A percentile compares a stretch with the other conserved stretches of the same genome.
phyloP scores from a whole-genome alignment of 2,888 invertebrate species.

The Hylaea fasciaria region DNA sequence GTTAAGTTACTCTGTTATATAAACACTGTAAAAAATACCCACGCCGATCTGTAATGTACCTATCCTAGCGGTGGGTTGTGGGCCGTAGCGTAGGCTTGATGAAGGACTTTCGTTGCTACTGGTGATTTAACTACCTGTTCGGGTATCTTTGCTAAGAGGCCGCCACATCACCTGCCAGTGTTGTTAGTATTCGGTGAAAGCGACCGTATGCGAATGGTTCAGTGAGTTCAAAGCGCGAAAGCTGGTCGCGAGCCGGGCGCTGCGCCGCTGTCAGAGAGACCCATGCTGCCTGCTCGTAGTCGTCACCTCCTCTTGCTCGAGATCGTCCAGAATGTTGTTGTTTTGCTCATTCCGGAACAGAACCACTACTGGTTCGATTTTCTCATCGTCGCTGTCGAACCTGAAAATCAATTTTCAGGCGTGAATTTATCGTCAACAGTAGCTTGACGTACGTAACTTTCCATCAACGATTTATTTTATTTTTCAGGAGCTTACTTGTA shows the following conservation, averaged over 20 bases:
- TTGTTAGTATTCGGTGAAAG: background rate
- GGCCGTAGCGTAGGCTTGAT: no score
- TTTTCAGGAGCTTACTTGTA: slow-evolving; percentile 69
- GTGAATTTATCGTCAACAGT: background rate
- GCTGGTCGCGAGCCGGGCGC: slow-evolving; percentile 43
- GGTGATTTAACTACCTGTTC: no score
- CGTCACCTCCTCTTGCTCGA: slow-evolving; percentile 50
- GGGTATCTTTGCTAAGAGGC: no score
- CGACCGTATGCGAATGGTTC: slow-evolving; percentile 7
- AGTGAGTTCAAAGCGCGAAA: slow-evolving; percentile 27
- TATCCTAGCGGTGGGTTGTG: no score
- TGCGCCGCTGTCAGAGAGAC: slow-evolving; percentile 56
- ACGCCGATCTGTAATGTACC: no score
- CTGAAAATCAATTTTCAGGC: slow-evolving; percentile 48
- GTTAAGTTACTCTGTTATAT: no score
- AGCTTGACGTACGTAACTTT: background rate
- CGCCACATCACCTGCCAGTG: no score
- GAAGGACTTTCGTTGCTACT: no score
- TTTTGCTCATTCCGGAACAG: slow-evolving; percentile 69
- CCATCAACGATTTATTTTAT: background rate
- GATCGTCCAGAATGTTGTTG: slow-evolving; percentile 62
- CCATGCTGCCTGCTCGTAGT: slow-evolving; percentile 44
- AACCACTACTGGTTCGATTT: slow-evolving; percentile 71
- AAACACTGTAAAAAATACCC: no score
- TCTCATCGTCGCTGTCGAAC: slow-evolving; percentile 72